A percentile compares a stretch with the other conserved stretches of the same genome.
These are phyloP conservation scores for Brevimyrus niger DNA, from an alignment of 2,113 vertebrate genomes.

Conservation along the genomic window DNA sequence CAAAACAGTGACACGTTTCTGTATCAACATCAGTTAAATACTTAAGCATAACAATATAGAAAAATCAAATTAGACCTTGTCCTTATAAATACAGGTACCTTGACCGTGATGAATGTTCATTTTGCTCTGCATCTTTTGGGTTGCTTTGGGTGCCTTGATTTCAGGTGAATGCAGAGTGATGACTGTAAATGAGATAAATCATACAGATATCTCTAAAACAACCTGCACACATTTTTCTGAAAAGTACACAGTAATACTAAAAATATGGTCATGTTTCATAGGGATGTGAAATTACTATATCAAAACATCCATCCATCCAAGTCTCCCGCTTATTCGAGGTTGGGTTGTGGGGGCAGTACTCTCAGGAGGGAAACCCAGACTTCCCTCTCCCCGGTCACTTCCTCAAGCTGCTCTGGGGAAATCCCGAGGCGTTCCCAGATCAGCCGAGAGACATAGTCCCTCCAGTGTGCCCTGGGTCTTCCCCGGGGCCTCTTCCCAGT, in stretches of 20 bases:
- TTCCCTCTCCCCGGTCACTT: too few species aligned
- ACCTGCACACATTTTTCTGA: background rate
- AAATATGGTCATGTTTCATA: background rate
- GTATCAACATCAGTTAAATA: background rate
- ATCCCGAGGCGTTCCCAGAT: too few species aligned
- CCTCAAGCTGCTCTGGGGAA: too few species aligned
- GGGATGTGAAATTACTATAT: background rate
- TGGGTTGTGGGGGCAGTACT: too few species aligned
- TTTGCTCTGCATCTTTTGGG: background rate
- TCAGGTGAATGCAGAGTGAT: background rate
- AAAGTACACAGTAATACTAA: background rate
- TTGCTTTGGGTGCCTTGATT: background rate
- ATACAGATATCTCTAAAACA: background rate
- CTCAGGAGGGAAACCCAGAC: too few species aligned
- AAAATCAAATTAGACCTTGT: background rate
- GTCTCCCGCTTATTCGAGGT: too few species aligned
- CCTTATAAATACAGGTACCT: background rate
- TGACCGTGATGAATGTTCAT: background rate
- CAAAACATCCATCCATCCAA: too few species aligned
- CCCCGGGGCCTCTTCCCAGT: too few species aligned
- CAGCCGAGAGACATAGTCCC: too few species aligned
- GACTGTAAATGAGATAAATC: background rate
- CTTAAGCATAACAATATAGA: background rate
- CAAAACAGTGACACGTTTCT: background rate
- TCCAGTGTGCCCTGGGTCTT: too few species aligned